Base-by-base conservation (phyloP, 2,113 vertebrate species). In the Nestor notabilis region DNA sequence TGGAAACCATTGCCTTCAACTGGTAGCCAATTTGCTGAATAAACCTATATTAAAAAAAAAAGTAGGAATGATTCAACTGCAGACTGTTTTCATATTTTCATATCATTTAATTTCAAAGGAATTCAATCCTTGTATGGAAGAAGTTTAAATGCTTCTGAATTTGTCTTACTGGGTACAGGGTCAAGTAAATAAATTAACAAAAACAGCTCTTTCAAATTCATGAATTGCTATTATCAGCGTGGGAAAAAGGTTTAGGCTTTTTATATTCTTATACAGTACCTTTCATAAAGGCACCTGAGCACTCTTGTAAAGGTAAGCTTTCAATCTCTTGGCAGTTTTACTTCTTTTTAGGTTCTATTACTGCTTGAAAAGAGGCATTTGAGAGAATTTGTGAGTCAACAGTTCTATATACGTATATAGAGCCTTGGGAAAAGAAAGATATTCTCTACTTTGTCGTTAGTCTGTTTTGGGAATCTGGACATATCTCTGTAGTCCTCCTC, bases 61-160 rank as follows among this genome's bases (percentile, higher is more conserved):
- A 95, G 79, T 5, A 31, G 58, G 72, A 39, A 69, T 90, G 35
- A 97, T 93, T 97, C 94, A 97, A 76, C 83, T 55, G 13, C 87
- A 95, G 94, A 69, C 55, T 96, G 78, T 96, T 97, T 97, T 98
- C 55, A 94, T 94, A 95, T 95, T 97, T 97, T 91, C 68, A 8
- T 93, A 79, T 94, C 28, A 90, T 93, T 97, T 97, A 61, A 61
- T 96, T 96, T 96, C 81, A 94, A 72, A 97, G 83, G 93, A 98
- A 96, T 97, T 87, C 70, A 83, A 4, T 88, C 95, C 93, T 94
- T 97, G 84, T 84, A 97, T 96, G 97, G 88, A 91, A 96, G 71
- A 91, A 66, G 41, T 93, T 95, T 95, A 94, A 86, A 91, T 77
- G 95, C 72, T 89, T 94, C 37, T 60, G 43, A 95, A 61, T 89